A percentile compares a stretch with the other conserved stretches of the same genome.
Evolutionary conservation across 2,797 vertebrate genomes (phyloP).

Genomic region (Hemibagrus guttatus): DNA sequence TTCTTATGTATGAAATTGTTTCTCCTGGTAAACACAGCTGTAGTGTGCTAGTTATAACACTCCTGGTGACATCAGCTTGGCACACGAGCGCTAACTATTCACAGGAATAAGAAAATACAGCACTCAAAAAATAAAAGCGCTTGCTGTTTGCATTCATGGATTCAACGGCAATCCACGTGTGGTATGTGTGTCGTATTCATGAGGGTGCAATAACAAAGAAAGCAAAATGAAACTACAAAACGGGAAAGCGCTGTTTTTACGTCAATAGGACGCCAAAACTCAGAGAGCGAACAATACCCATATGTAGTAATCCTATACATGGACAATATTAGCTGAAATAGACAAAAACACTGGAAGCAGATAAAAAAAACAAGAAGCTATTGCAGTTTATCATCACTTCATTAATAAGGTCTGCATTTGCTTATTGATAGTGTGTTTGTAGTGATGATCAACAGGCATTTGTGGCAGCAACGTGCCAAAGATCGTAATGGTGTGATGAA

Average conservation of each 20-base stretch:
- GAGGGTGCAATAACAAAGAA: too few relatives aligned
- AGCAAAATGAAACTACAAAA: too few relatives aligned
- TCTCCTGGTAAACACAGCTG: neutral
- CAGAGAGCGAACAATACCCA: too few relatives aligned
- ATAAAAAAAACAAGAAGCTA: neutral
- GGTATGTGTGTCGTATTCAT: too few relatives aligned
- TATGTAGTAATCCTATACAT: neutral
- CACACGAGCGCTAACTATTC: neutral
- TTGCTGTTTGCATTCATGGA: too few relatives aligned
- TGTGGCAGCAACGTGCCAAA: neutral
- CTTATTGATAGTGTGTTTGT: neutral
- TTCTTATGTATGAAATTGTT: neutral
- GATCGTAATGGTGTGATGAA: neutral
- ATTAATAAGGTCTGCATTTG: neutral
- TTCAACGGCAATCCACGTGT: too few relatives aligned
- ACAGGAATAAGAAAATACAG: neutral
- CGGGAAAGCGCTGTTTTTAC: too few relatives aligned
- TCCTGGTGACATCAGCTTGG: neutral
- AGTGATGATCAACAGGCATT: neutral
- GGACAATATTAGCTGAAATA: neutral
- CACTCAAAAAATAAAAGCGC: too few relatives aligned
- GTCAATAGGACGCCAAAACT: too few relatives aligned
- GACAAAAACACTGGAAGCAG: neutral
- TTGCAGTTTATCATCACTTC: too few relatives aligned
- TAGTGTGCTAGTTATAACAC: neutral